Percentiles rank a stretch among this genome's conserved stretches.
These are phyloP conservation scores for Seladonia tumulorum DNA, from an alignment of 2,888 invertebrate genomes.

Conservation along the genomic window DNA sequence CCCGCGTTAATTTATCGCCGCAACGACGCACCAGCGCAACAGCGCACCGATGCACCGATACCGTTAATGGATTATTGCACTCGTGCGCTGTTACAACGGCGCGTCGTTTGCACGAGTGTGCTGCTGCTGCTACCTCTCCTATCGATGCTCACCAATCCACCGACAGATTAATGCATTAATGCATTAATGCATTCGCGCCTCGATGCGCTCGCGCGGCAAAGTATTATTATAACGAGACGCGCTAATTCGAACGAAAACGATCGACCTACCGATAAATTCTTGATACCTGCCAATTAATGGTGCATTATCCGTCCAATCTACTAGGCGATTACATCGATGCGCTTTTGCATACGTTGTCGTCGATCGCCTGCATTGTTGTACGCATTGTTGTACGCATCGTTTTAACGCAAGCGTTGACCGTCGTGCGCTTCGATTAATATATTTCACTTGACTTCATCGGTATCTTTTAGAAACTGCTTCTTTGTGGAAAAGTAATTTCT, in stretches of 20 bases:
- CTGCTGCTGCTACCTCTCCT: neutral
- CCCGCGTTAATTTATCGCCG: neutral
- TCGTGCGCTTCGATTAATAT: neutral
- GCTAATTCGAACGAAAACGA: conserved; percentile 6
- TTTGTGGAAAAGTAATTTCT: neutral
- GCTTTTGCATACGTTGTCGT: neutral
- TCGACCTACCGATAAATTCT: neutral
- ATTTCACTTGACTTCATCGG: neutral
- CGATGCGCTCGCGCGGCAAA: neutral
- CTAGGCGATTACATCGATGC: neutral
- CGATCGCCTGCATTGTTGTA: too few species aligned
- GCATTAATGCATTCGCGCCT: conserved; percentile 6
- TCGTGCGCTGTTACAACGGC: neutral
- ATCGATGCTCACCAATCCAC: neutral
- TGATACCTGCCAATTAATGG: neutral
- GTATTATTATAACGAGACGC: neutral
- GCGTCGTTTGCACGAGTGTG: neutral
- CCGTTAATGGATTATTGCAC: conserved; percentile 5
- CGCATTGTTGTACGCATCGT: neutral
- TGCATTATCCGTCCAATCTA: neutral
- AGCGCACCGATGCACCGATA: neutral
- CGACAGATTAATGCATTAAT: conserved; percentile 3
- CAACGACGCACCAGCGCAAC: neutral
- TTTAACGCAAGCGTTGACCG: neutral
- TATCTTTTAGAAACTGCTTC: too few species aligned